phyloP scores from a whole-genome alignment of 2,797 vertebrate species.

The Pangasius djambal region DNA sequence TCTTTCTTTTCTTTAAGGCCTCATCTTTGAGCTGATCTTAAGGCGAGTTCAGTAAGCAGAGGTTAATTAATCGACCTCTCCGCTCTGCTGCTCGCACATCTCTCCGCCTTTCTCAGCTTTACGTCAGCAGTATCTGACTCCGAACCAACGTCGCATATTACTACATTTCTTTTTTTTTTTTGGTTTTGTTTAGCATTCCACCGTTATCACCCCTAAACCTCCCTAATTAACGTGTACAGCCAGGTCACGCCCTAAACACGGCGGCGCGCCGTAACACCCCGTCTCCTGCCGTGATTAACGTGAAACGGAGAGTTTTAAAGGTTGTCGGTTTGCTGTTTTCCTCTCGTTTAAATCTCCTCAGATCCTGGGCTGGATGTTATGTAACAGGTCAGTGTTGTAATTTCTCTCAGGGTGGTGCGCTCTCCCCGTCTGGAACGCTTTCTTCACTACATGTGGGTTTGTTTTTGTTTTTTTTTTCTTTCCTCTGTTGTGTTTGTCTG shows the following conservation, averaged over 20 bases:
- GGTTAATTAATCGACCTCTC: neutral
- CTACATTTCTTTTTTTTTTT: neutral
- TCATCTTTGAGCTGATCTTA: too few species aligned
- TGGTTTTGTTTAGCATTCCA: neutral
- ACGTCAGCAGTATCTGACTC: neutral
- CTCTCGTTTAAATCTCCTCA: constrained; percentile 9
- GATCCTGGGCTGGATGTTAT: constrained; percentile 50
- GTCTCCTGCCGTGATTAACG: neutral
- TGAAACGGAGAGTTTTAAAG: neutral
- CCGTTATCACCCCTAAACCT: neutral
- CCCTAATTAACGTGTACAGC: neutral
- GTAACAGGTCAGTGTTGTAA: constrained; percentile 46
- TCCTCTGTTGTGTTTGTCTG: neutral
- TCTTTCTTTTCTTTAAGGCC: neutral
- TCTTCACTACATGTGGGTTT: neutral
- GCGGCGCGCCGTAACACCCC: neutral
- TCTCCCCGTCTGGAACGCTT: neutral
- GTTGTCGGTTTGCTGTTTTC: constrained; percentile 6
- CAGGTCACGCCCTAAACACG: constrained; percentile 24
- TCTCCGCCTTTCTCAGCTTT: too few species aligned
- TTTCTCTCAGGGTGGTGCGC: constrained; percentile 25
- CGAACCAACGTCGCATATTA: neutral
- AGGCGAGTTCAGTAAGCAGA: neutral
- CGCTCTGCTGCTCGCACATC: neutral
- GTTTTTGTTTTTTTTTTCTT: neutral